Conservation (phyloP, 2,888 invertebrate genomes). For the Chrysomela aeneicollis region DNA sequence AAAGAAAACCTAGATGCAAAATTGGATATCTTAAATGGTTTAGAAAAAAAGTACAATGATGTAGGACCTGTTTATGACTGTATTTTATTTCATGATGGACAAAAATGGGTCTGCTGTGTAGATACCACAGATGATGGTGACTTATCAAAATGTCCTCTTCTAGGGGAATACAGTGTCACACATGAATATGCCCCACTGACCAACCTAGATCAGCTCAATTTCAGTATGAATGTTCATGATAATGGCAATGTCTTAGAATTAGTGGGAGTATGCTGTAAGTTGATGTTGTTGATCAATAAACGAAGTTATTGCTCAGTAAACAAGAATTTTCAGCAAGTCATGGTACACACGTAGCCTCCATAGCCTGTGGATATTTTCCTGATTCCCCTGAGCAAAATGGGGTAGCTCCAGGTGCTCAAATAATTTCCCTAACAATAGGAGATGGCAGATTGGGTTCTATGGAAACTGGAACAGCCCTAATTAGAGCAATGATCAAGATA, state of each 20-base stretch:
- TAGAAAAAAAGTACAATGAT: slow-evolving; percentile 90
- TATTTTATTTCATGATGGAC: slow-evolving; percentile 92
- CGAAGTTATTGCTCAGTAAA: neutral
- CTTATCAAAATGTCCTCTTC: slow-evolving; percentile 74
- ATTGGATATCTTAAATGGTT: slow-evolving; percentile 80
- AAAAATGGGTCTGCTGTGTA: slow-evolving; percentile 86
- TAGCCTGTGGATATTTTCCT: slow-evolving; percentile 90
- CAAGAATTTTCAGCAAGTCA: slow-evolving; percentile 76
- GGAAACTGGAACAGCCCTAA: slow-evolving; percentile 95
- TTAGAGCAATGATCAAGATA: slow-evolving; percentile 88
- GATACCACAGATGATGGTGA: slow-evolving; percentile 87
- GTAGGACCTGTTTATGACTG: slow-evolving; percentile 92
- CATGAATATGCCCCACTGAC: slow-evolving; percentile 82
- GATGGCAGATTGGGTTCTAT: slow-evolving; percentile 91
- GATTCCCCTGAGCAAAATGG: slow-evolving; percentile 90
- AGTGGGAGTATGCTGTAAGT: slow-evolving; percentile 93
- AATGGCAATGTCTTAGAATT: slow-evolving; percentile 91
- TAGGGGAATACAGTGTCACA: slow-evolving; percentile 84
- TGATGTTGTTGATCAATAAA: neutral
- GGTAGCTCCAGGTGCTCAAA: slow-evolving; percentile 94
- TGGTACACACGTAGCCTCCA: slow-evolving; percentile 97
- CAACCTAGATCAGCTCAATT: slow-evolving; percentile 81
- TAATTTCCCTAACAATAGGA: slow-evolving; percentile 92
- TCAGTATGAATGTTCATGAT: slow-evolving; percentile 91
- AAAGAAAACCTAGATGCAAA: slow-evolving; percentile 91